Evolutionary conservation across 2,113 vertebrate genomes (phyloP), one percentile per base, ranked within the genome.

Genomic region (Chamaetylas fuelleborni): DNA sequence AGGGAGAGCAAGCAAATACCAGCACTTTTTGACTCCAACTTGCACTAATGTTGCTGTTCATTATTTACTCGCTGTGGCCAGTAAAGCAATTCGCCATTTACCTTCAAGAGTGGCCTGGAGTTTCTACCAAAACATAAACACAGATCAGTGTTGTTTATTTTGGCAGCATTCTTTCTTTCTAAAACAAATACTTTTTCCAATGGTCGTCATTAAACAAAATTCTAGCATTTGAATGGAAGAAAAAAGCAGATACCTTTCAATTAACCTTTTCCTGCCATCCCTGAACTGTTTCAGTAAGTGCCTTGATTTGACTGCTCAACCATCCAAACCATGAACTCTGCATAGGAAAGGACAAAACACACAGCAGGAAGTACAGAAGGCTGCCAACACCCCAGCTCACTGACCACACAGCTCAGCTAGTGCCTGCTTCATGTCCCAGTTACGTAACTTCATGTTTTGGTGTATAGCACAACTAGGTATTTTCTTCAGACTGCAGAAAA

Each of bases 271-370:
- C 34, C 19, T 48, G 43, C 57, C n/a, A 42, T 43, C 43, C 56
- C 85, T 54, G 16, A 66, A 28, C 33, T 18, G 40, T 24, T 43
- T 80, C 20, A 31, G 33, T 40, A 64, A 34, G 38, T 34, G 43
- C 42, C 57, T 34, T 0, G 0, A 9, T 74, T 71, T 47, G 22
- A 25, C 43, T 36, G 79, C 45, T 83, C 40, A 42, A 7, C 20
- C 51, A 33, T 42, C 43, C 34, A 71, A 81, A 36, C 28, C 40
- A 17, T 23, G 10, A 79, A 31, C 22, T 57, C 53, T 13, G 61
- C 72, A 19, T 0, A 42, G 65, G 23, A 61, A 45, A 85, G 40
- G 40, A 28, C 28, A 71, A 66, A 76, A 25, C 60, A 51, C 47
- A 33, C 23, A 70, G 69, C 76, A 89, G 65, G 36, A 70, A n/a